A percentile compares a stretch with the other conserved stretches of the same genome.
phyloP scores from a whole-genome alignment of 2,888 invertebrate species.

The Ecdyonurus torrentis region DNA sequence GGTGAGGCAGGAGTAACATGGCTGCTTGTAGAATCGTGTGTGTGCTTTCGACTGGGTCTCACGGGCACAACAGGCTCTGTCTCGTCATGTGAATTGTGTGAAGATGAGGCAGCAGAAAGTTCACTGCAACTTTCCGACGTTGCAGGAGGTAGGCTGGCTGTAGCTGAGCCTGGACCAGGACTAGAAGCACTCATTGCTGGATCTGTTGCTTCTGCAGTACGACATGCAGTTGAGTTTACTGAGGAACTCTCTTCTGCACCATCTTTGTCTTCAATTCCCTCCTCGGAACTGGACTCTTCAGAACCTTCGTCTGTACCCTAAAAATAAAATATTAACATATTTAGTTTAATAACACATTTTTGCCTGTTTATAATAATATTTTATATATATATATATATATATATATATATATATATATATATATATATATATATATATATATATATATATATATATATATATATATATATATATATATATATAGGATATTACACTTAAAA shows the following conservation, averaged over 20 bases:
- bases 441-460: too few relatives aligned
- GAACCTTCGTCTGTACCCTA: background rate
- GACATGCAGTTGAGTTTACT: too few relatives aligned
- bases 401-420: too few relatives aligned
- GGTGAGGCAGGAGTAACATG: background rate
- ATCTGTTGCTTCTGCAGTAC: background rate
- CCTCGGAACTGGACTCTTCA: slow-evolving; percentile 1
- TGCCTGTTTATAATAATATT: background rate
- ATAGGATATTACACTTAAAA: too few relatives aligned
- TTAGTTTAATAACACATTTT: too few relatives aligned
- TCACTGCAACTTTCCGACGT: background rate
- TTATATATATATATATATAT: too few relatives aligned
- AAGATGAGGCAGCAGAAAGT: background rate
- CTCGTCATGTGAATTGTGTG: background rate
- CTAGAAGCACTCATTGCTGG: background rate
- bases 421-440: too few relatives aligned
- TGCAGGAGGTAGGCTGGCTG: background rate
- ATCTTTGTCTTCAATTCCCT: background rate
- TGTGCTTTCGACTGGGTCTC: background rate
- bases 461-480: too few relatives aligned
- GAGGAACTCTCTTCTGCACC: background rate
- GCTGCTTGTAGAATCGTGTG: background rate
- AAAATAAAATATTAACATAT: too few relatives aligned
- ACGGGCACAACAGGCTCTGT: background rate
- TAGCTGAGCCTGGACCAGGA: background rate